These are phyloP conservation scores for Brachyhypopomus gauderio DNA, from an alignment of 2,113 vertebrate genomes.

Conservation along the genomic window DNA sequence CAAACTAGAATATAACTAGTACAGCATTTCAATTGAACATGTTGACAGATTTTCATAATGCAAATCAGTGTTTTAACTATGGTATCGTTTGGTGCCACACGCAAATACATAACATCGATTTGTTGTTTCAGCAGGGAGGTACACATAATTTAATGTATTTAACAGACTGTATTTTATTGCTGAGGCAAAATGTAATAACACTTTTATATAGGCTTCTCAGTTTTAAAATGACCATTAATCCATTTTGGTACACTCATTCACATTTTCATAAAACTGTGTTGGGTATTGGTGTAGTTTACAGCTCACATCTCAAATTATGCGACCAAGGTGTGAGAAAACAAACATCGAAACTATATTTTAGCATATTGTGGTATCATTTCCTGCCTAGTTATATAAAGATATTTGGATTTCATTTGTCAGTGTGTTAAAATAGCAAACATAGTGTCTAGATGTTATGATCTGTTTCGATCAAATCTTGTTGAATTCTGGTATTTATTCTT, in stretches of 20 bases:
- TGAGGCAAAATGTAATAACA: not conserved
- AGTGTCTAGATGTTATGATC: not conserved
- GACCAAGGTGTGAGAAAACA: too few species aligned
- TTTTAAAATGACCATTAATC: too few species aligned
- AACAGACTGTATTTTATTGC: not conserved
- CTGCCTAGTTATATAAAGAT: not conserved
- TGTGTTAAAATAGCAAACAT: not conserved
- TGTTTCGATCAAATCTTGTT: not conserved
- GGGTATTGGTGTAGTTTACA: too few species aligned
- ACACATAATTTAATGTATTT: not conserved
- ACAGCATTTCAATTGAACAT: slow-evolving; percentile 26
- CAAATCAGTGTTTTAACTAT: slow-evolving; percentile 33
- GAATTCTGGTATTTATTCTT: not conserved
- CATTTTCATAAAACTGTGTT: too few species aligned
- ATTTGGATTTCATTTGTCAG: not conserved
- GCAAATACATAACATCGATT: slow-evolving; percentile 23
- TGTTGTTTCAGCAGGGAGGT: slow-evolving; percentile 7
- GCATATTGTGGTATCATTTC: too few species aligned
- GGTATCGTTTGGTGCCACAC: not conserved
- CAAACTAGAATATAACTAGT: not conserved
- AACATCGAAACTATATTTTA: too few species aligned
- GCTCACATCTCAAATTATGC: too few species aligned
- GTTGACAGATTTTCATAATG: slow-evolving; percentile 48
- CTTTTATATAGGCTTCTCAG: too few species aligned
- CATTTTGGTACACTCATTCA: too few species aligned